Percentiles rank a stretch among this genome's conserved stretches.
phyloP scores from a whole-genome alignment of 2,113 vertebrate species.

The Megaceryle torquata region DNA sequence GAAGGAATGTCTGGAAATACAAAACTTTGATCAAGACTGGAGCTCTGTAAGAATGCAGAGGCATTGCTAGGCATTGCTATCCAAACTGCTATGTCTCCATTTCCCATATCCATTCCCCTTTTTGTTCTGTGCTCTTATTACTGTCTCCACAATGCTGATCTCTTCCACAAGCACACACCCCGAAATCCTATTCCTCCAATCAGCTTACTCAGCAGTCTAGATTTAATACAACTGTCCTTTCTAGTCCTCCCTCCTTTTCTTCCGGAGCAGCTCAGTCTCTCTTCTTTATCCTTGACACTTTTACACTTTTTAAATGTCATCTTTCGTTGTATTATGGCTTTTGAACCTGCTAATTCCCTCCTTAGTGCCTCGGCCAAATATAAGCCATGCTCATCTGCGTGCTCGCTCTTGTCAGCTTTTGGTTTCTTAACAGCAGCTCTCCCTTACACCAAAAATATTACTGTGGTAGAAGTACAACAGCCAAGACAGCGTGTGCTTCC shows the following conservation, averaged over 20 bases:
- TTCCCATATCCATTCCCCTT: not conserved
- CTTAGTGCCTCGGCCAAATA: not conserved
- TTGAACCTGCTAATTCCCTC: not conserved
- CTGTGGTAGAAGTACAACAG: not conserved
- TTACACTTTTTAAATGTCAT: not conserved
- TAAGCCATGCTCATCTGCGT: not conserved
- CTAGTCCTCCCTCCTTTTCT: not conserved
- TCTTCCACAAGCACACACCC: not conserved
- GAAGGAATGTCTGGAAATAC: constrained; percentile 85
- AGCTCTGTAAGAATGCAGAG: not conserved
- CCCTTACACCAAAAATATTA: not conserved
- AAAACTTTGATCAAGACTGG: constrained; percentile 8
- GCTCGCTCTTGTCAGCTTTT: not conserved
- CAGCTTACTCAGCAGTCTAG: not conserved
- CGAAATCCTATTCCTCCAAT: not conserved
- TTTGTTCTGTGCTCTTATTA: not conserved
- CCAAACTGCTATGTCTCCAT: not conserved
- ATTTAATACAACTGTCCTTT: not conserved
- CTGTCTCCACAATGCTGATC: not conserved
- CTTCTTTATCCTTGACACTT: not conserved
- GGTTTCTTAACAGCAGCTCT: not conserved
- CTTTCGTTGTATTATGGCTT: not conserved
- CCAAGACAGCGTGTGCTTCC: not conserved
- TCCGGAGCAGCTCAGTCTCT: not conserved
- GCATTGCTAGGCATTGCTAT: not conserved